Conservation (phyloP, 2,888 invertebrate species). For the Scaptomyza reducta region DNA sequence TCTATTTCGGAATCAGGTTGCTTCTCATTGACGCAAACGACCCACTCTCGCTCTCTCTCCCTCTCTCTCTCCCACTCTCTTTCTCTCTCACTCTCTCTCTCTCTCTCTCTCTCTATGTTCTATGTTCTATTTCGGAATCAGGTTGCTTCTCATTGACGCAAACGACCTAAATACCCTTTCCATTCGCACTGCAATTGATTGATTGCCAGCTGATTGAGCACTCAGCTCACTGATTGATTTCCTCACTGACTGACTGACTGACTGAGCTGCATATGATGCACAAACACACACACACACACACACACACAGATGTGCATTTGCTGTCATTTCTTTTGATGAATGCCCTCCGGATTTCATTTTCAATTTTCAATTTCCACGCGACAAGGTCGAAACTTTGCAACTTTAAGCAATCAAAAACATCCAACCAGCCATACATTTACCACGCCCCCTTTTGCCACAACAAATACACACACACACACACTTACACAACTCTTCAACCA, state of each 20-base stretch:
- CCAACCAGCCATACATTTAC: neutral
- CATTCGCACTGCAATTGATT: neutral
- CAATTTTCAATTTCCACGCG: constrained; percentile 1
- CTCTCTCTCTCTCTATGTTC: too few relatives aligned
- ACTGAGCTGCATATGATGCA: constrained; percentile 18
- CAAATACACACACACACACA: neutral
- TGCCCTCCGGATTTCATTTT: constrained; percentile 34
- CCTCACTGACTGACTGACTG: constrained; percentile 15
- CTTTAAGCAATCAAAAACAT: constrained; percentile 31
- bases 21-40: constrained; percentile 12
- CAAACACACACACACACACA: neutral
- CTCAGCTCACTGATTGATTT: constrained; percentile 18
- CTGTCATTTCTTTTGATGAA: constrained; percentile 35
- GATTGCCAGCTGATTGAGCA: neutral
- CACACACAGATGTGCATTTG: neutral
- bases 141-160: constrained; percentile 7
- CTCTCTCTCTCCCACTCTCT: too few relatives aligned
- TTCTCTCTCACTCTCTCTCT: too few relatives aligned
- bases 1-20: neutral
- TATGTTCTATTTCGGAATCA: too few relatives aligned
- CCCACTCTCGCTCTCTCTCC: too few relatives aligned
- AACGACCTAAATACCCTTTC: neutral
- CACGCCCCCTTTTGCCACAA: neutral
- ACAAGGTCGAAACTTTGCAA: constrained; percentile 40
- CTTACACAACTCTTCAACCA: neutral